Percentiles rank a stretch among this genome's conserved stretches.
Conservation (phyloP, 2,113 vertebrate species). For the Ailurus styani region DNA sequence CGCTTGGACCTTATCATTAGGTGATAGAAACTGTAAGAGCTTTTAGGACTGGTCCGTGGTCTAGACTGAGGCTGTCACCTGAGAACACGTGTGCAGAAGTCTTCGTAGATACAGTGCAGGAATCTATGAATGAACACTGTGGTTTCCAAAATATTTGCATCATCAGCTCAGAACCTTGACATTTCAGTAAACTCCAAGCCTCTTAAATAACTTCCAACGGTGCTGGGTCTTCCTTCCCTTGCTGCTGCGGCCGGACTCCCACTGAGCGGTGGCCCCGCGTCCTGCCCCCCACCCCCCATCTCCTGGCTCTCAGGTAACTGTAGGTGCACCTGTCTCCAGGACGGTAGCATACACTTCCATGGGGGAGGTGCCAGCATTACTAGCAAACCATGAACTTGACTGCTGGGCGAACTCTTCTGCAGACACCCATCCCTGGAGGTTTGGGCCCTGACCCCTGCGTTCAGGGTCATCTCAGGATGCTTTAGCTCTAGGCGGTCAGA, state of each 20-base stretch:
- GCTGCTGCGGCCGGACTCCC: background rate
- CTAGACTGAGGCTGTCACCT: no score
- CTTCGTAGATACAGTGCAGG: rapidly evolving
- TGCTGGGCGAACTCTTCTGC: background rate
- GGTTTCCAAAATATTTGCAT: rapidly evolving
- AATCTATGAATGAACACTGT: rapidly evolving
- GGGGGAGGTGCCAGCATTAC: background rate
- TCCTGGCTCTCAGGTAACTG: background rate
- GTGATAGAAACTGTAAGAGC: background rate
- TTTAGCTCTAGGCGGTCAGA: background rate
- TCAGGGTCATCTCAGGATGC: no score
- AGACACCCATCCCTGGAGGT: background rate
- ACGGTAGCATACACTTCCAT: rapidly evolving
- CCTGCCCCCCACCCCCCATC: rapidly evolving
- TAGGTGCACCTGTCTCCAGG: background rate
- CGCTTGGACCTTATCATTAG: background rate
- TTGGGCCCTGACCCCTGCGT: background rate
- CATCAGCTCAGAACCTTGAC: background rate
- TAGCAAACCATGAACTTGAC: background rate
- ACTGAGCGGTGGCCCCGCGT: rapidly evolving
- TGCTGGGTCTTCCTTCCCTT: background rate
- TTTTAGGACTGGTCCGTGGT: background rate
- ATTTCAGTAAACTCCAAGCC: rapidly evolving
- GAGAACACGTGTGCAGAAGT: rapidly evolving
- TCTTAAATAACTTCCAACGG: rapidly evolving